Evolutionary conservation across 2,888 invertebrate species (phyloP), one percentile per base, ranked within the genome.

Genomic region (Caenorhabditis drosophilae): DNA sequence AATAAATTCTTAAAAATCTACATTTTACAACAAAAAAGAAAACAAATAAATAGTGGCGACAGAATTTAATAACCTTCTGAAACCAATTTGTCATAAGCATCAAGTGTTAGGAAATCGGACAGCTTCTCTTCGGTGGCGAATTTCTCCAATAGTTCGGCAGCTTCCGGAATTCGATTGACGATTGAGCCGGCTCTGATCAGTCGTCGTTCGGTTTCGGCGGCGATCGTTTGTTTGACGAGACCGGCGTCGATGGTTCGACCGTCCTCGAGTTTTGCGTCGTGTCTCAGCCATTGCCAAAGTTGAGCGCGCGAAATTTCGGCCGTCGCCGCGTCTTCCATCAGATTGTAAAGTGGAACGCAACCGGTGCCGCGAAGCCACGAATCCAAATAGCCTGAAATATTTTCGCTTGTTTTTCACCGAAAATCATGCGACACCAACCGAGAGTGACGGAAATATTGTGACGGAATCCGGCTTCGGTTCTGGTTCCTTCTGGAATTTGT

Each of bases 211-310:
- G 79, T 61, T 11, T 86, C 81, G 23, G 77, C 76, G 57, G 75
- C 73, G 60, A 81, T 70, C 18, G 79, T 79, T 52, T 83, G 68
- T 76, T 89, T 78, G 31, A 83, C 77, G 56, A 83, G 69, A 38
- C 78, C 74, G 18, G 72, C 75, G 51, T 79, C 79, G 40, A 83
- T 75, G 3, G 75, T 75, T 16, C 77, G 71, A 7, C 79, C 80
- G 52, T 81, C 80, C 57, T 58, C 84, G 73, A 18, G 85, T 81
- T 49, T 85, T 84, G 78, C 89, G 88, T 86, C 84, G 80, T 89
- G 89, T 57, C 88, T 85, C 58, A 89, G 87, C 89, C 90, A 90
- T 83, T 90, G 90, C 90, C 90, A 90, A 55, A 90, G 87, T 84
- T 90, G 90, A 25, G 88, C 88, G 50, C 90, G 86, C 0, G 89